Conservation (phyloP, 1,140 invertebrate species). For the Ooceraea biroi region DNA sequence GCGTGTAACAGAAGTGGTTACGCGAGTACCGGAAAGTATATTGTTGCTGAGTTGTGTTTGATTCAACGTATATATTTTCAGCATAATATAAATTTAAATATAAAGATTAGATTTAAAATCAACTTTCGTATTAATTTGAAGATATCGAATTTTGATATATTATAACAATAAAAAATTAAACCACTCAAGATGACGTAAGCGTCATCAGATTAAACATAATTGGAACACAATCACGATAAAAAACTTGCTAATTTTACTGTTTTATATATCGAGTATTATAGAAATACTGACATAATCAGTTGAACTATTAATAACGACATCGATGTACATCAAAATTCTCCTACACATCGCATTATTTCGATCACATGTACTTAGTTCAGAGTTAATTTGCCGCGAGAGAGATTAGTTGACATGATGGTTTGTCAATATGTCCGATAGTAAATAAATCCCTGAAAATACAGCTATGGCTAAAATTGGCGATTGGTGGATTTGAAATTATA, state of each 20-base stretch:
- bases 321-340: constrained; percentile 14
- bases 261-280: not conserved
- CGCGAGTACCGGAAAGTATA: not conserved
- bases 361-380: constrained; percentile 49
- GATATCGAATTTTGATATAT: no score
- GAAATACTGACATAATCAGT: constrained; percentile 8
- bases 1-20: not conserved
- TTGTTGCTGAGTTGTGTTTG: not conserved
- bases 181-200: not conserved
- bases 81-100: no score
- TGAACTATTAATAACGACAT: constrained; percentile 17
- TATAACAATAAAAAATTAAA: no score
- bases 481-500: constrained; percentile 21
- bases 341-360: constrained; percentile 16
- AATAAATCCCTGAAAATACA: constrained; percentile 36
- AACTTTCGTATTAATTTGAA: no score
- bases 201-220: not conserved
- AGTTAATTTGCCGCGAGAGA: constrained; percentile 34
- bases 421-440: constrained; percentile 29
- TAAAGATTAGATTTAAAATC: no score
- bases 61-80: not conserved
- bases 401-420: constrained; percentile 41
- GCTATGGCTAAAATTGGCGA: constrained; percentile 20
- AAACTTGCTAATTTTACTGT: not conserved
- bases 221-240: not conserved